These are phyloP conservation scores for Loxodonta africana DNA, from an alignment of 2,113 vertebrate species.

Conservation along the genomic window DNA sequence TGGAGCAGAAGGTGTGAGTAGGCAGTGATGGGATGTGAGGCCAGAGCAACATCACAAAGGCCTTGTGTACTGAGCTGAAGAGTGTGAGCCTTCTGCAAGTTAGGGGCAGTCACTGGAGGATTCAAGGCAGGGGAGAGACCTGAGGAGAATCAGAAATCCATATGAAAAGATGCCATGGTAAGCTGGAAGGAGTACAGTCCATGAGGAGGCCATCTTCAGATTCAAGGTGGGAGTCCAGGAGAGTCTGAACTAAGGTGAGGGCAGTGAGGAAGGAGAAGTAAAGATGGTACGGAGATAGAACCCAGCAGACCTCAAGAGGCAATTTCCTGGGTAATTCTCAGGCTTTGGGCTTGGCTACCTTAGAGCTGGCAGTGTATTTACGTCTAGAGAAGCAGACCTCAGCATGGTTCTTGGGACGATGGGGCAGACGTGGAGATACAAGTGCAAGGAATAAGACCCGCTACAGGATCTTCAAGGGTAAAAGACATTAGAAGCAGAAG, in stretches of 20 bases:
- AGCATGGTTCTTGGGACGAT: background rate
- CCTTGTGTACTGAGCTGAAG: background rate
- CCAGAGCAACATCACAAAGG: slow-evolving; percentile 22
- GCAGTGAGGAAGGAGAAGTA: background rate
- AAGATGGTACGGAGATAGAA: background rate
- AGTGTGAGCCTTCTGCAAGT: background rate
- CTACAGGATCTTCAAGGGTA: background rate
- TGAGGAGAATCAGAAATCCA: background rate
- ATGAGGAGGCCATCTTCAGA: accelerated
- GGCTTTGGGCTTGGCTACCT: background rate
- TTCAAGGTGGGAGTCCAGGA: background rate
- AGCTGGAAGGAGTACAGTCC: background rate
- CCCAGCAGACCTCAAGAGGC: accelerated
- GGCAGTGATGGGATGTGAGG: background rate
- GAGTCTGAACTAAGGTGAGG: background rate
- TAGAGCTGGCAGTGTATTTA: background rate
- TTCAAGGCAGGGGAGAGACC: background rate
- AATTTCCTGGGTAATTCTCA: background rate
- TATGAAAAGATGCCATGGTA: accelerated
- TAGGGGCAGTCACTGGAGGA: background rate
- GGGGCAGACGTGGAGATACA: background rate
- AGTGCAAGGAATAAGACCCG: background rate
- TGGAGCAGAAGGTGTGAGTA: background rate
- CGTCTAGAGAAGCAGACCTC: background rate
- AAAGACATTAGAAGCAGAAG: background rate